These are phyloP conservation scores for Mechanitis mazaeus DNA, from an alignment of 2,888 invertebrate species.

Conservation along the genomic window DNA sequence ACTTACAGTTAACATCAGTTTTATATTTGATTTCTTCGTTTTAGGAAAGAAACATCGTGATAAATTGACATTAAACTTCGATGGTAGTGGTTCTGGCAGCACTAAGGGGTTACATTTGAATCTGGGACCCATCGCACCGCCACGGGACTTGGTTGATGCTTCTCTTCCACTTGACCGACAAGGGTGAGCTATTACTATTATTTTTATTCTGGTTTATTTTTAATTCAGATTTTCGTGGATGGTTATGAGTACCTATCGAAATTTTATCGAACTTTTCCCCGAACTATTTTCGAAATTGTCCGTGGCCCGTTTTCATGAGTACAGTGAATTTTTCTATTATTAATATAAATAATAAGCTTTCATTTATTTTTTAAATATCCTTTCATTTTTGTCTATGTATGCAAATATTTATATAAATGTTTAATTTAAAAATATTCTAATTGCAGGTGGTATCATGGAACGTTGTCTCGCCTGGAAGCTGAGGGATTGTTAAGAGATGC, in stretches of 20 bases:
- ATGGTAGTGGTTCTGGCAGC: slow-evolving; percentile 66
- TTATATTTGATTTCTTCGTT: slow-evolving; percentile 30
- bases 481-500: slow-evolving; percentile 90
- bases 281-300: too few species aligned
- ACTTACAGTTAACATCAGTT: slow-evolving; percentile 50
- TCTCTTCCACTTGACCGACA: slow-evolving; percentile 90
- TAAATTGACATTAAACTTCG: slow-evolving; percentile 85
- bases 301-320: too few species aligned
- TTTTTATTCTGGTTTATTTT: neutral
- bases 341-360: too few species aligned
- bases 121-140: slow-evolving; percentile 79
- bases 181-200: slow-evolving; percentile 77
- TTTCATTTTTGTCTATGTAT: too few species aligned
- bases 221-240: too few species aligned
- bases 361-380: too few species aligned
- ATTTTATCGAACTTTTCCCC: too few species aligned
- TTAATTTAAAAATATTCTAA: slow-evolving; percentile 9
- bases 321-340: too few species aligned
- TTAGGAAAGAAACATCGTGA: slow-evolving; percentile 79
- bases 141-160: slow-evolving; percentile 86
- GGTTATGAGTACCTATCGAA: too few species aligned
- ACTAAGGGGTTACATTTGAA: slow-evolving; percentile 82
- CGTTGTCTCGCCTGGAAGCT: slow-evolving; percentile 92
- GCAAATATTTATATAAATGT: neutral
- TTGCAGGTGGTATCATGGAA: slow-evolving; percentile 95